Percentiles rank a stretch among this genome's conserved stretches.
These are phyloP conservation scores for Melanerpes aurifrons DNA, from an alignment of 2,113 vertebrate genomes.

Conservation along the genomic window DNA sequence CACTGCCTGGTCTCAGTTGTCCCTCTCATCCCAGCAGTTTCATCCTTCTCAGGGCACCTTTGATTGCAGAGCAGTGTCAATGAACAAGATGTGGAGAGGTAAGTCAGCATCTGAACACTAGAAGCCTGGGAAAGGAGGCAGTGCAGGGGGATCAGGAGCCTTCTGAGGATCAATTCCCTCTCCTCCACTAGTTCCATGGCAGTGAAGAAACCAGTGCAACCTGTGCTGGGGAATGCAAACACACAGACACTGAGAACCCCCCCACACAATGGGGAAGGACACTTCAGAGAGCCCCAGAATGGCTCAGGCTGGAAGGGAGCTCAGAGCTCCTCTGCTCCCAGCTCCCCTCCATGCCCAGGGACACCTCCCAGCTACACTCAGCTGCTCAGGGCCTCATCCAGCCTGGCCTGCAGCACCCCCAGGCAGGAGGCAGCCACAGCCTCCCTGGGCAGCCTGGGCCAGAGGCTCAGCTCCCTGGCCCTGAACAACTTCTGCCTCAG, in stretches of 20 bases:
- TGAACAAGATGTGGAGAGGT: background rate
- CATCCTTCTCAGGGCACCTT: background rate
- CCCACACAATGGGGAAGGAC: background rate
- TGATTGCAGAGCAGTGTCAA: background rate
- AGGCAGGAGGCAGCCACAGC: too few species aligned
- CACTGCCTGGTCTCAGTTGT: background rate
- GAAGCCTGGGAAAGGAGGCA: background rate
- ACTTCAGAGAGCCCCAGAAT: background rate
- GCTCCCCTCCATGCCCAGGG: too few species aligned
- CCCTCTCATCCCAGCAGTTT: background rate
- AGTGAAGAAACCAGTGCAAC: background rate
- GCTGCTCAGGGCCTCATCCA: too few species aligned
- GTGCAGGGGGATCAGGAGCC: background rate
- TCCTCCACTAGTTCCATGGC: background rate
- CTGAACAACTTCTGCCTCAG: too few species aligned
- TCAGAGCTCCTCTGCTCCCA: too few species aligned
- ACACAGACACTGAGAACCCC: background rate
- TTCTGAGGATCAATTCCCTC: background rate
- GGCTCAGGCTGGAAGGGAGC: too few species aligned
- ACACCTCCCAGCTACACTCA: too few species aligned
- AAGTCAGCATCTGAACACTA: background rate
- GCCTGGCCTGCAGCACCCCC: too few species aligned
- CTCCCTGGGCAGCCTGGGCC: too few species aligned
- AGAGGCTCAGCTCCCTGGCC: too few species aligned
- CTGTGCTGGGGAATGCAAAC: background rate